Evolutionary conservation across 1,140 invertebrate species (phyloP).

Genomic region (Orussus abietinus): DNA sequence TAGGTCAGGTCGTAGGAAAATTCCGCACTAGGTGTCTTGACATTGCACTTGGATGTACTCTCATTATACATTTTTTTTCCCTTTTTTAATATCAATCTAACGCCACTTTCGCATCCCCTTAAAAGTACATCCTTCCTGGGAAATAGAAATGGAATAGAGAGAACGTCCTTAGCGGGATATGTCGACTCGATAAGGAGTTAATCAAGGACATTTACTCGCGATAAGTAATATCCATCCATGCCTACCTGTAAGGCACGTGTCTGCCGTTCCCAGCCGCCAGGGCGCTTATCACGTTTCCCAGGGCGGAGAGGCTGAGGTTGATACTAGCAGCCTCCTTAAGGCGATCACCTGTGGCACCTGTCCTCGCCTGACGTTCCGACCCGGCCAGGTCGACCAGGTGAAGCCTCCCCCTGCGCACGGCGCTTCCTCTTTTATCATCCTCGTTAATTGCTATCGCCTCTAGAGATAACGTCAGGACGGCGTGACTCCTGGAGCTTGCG

Average conservation of each 20-base stretch:
- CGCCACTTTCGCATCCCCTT: too few relatives aligned
- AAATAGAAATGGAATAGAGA: too few relatives aligned
- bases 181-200: too few relatives aligned
- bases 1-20: too few relatives aligned
- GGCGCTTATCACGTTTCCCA: slow-evolving; percentile 93
- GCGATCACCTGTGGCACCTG: slow-evolving; percentile 79
- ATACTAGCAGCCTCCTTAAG: slow-evolving; percentile 94
- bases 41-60: too few relatives aligned
- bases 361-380: slow-evolving; percentile 82
- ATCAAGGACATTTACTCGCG: too few relatives aligned
- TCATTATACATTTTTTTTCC: too few relatives aligned
- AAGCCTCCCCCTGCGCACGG: slow-evolving; percentile 73
- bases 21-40: too few relatives aligned
- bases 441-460: slow-evolving; percentile 64
- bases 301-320: slow-evolving; percentile 87
- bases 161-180: too few relatives aligned
- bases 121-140: too few relatives aligned
- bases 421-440: slow-evolving; percentile 47
- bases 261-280: slow-evolving; percentile 85
- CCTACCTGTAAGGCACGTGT: slow-evolving; percentile 80
- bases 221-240: too few relatives aligned
- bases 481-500: slow-evolving; percentile 81
- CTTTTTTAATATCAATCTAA: too few relatives aligned
- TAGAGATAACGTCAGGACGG: slow-evolving; percentile 86
- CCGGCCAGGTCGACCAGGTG: slow-evolving; percentile 90